Conservation (phyloP, 2,797 vertebrate species). For the Cossypha polioptera region DNA sequence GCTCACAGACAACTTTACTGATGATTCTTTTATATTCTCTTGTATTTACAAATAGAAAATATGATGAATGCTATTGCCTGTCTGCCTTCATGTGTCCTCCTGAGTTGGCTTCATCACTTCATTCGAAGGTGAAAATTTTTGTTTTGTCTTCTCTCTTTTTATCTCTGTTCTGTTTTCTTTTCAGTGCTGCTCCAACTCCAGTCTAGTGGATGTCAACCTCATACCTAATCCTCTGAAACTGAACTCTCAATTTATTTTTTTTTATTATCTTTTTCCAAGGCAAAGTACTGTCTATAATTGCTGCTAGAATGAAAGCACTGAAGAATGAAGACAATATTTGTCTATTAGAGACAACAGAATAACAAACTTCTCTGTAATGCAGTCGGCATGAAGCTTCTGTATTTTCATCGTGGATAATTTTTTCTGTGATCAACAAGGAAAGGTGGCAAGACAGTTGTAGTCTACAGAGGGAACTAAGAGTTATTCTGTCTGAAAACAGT, state of each 20-base stretch:
- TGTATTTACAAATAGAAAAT: not conserved
- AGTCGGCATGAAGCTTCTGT: not conserved
- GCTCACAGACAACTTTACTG: not conserved
- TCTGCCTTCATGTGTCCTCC: not conserved
- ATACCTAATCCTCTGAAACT: not conserved
- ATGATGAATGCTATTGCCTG: not conserved
- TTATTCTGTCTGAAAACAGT: not conserved
- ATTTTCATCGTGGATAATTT: slow-evolving; percentile 2
- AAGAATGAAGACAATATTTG: not conserved
- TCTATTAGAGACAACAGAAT: not conserved
- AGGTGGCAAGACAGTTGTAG: not conserved
- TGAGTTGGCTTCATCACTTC: not conserved
- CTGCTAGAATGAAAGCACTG: not conserved
- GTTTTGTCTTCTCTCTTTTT: not conserved
- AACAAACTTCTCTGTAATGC: not conserved
- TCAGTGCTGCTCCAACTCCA: not conserved
- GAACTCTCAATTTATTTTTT: not conserved
- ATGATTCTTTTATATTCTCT: not conserved
- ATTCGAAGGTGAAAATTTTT: not conserved
- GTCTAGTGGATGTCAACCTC: not conserved
- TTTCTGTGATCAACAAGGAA: not conserved
- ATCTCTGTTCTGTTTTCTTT: not conserved
- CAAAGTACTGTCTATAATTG: not conserved
- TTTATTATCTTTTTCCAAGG: not conserved
- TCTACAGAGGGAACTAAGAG: not conserved